Base-by-base conservation (phyloP, 2,797 vertebrate species). In the Pipistrellus nathusii region DNA sequence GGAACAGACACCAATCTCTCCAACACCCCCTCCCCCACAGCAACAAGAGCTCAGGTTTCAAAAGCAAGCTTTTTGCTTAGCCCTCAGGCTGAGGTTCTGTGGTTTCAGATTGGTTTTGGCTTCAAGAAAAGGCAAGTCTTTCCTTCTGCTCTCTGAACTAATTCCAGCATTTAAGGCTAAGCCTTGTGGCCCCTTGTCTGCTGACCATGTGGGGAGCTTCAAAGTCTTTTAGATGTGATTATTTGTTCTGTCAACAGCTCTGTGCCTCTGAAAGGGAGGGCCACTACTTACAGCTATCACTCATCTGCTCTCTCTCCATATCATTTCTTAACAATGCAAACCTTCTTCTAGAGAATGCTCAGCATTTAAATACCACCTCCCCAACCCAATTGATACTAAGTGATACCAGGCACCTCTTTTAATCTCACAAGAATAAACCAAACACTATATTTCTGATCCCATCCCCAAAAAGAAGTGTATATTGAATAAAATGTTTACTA, bases 231-330 rank as follows among this genome's bases (percentile, higher is more conserved):
- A 78, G 35, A 85, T 81, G 95, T 53, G 73, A 87, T 85, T 94
- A 82, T 96, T 96, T 96, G 88, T 96, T 97, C 87, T 96, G 84
- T 91, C 96, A 97, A 96, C 76, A 96, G 94, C 89, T 92, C 83
- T 21, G 62, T 62, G 80, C 62, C 95, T 96, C 77, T 55, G 78
- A 80, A 94, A 85, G 84, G 68, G 88, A 97, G 82, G 87, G 89
- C 88, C 89, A 94, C 1, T 30, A n/a, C 71, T 41, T 62, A 82
- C 76, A 96, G 81, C 53, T 88, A 90, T 90, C 96, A 97, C 83
- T 96, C 93, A 97, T 94, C 76, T 82, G 95, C 83, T 82, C 62
- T 59, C 76, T 15, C 69, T 41, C 57, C 0, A 0, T 41, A 95
- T 88, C 55, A 32, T 82, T 84, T 94, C 90, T 78, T 87, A 44